Evolutionary conservation across 2,797 vertebrate genomes (phyloP).

Genomic region (Varecia variegata): DNA sequence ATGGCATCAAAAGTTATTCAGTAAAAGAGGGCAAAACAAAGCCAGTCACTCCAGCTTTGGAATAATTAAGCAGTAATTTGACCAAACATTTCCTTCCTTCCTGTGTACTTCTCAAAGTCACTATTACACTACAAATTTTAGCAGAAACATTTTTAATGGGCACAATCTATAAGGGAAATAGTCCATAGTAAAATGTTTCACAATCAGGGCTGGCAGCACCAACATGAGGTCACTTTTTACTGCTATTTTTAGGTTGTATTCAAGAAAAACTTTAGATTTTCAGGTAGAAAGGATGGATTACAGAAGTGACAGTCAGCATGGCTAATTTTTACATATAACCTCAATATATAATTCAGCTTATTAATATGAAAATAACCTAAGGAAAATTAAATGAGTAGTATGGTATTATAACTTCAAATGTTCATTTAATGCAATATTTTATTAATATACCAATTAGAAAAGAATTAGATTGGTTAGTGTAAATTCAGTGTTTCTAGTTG

Average conservation of each 20-base stretch:
- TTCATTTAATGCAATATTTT: neutral
- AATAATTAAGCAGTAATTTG: slow-evolving; percentile 89
- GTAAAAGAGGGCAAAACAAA: slow-evolving; percentile 88
- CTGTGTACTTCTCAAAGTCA: slow-evolving; percentile 85
- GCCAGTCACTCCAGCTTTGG: slow-evolving; percentile 86
- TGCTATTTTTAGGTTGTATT: slow-evolving; percentile 62
- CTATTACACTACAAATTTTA: slow-evolving; percentile 76
- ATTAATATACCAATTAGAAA: neutral
- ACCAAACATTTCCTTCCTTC: slow-evolving; percentile 82
- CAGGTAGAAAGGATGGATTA: slow-evolving; percentile 40
- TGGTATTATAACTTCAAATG: neutral
- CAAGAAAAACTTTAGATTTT: slow-evolving; percentile 59
- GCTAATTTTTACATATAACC: neutral
- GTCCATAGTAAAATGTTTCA: slow-evolving; percentile 53
- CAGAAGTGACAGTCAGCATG: neutral
- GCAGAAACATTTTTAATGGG: slow-evolving; percentile 62
- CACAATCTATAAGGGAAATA: slow-evolving; percentile 62
- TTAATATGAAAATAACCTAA: neutral
- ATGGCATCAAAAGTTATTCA: slow-evolving; percentile 88
- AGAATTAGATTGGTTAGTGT: neutral
- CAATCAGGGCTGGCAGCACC: slow-evolving; percentile 48
- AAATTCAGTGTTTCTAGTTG: neutral
- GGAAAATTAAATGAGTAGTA: neutral
- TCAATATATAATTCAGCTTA: neutral
- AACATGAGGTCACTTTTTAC: neutral